Evolutionary conservation across 30 jellyfish, hydroid and myxozoan genomes (phyloP), one percentile per base, ranked within the genome.

Genomic region (Hydra vulgaris): DNA sequence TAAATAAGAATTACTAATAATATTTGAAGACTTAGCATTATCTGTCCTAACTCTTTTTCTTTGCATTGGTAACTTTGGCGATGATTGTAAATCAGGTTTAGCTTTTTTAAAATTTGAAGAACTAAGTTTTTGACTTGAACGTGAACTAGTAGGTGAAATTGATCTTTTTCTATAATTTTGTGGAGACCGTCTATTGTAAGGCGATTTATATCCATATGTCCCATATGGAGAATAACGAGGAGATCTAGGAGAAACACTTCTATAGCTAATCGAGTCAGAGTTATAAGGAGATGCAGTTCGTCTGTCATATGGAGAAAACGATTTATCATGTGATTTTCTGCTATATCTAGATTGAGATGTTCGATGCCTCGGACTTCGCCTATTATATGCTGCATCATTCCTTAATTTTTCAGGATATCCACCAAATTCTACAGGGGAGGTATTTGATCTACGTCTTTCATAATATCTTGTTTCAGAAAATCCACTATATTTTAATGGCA

Each of bases 221-320:
- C 95, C 78, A 74, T 89, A 89, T 1, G 96, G 96, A 7, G 97
- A 89, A 69, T 89, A 89, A 79, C 95, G 81, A 67, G 97, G 97
- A 4, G 97, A 89, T 15, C 85, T 86, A 56, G 96, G 79, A 3
- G 96, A 90, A 52, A 88, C 74, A 26, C 90, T 81, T 26, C 86
- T 78, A 23, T 78, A 80, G 54, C 76, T 22, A 21, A 95, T 92
- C 18, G 97, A 89, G 22, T 26, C 79, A 26, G 68, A 79, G 70
- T 70, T 23, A 24, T 74, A 74, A 4, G 85, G 85, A 24, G 85
- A 78, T 15, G 25, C 82, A 78, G 53, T 23, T 23, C 85, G 79
- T 23, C 79, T 78, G 79, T 52, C 80, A 74, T 78, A 78, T 23
- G 85, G 79, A 18, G 85, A 78, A 15, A 56, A 54, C 7, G 85